phyloP scores from a whole-genome alignment of 2,113 vertebrate species.

The Drymodes brunneopygia region DNA sequence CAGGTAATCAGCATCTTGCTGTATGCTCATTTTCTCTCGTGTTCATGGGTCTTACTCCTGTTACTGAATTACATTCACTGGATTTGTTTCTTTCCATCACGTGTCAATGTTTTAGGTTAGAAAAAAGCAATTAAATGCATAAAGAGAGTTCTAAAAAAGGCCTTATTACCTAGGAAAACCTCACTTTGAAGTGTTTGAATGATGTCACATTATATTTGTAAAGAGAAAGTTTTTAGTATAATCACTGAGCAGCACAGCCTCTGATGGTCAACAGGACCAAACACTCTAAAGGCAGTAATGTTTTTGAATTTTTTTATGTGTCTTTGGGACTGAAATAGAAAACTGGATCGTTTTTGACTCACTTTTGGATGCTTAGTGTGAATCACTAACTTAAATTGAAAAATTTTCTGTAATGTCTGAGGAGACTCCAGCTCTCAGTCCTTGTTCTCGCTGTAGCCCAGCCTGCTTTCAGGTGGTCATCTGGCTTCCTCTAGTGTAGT shows the following conservation, averaged over 20 bases:
- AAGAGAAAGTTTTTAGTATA: background rate
- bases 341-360: background rate
- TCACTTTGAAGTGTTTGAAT: background rate
- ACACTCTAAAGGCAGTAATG: background rate
- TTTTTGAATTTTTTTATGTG: background rate
- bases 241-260: background rate
- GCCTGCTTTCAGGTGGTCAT: background rate
- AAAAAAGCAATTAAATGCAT: background rate
- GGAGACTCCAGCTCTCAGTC: background rate
- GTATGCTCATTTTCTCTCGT: background rate
- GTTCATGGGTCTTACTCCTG: background rate
- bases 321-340: no score
- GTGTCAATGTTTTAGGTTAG: rapidly evolving
- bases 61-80: background rate
- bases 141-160: background rate
- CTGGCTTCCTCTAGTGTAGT: background rate
- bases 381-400: background rate
- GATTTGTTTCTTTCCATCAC: background rate
- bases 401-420: background rate
- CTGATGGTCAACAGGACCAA: no score
- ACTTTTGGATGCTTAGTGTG: background rate
- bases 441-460: background rate
- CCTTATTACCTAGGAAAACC: background rate
- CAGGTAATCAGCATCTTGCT: background rate
- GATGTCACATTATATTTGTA: background rate